Evolutionary conservation across 1,140 invertebrate genomes (phyloP), one percentile per base, ranked within the genome.

Genomic region (Lerema accius): DNA sequence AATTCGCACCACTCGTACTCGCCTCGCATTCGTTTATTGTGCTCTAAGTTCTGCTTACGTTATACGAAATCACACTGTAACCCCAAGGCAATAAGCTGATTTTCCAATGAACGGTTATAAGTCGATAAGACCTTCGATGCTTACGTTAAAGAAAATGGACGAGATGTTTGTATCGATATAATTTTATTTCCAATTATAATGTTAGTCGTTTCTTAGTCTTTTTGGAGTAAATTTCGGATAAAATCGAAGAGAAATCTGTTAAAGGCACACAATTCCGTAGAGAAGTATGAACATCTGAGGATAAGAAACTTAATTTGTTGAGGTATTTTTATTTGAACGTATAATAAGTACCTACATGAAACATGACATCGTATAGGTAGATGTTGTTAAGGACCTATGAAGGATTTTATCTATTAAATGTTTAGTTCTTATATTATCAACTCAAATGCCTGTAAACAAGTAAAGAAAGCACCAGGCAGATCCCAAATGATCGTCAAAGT

Each of bases 131-230:
- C 56, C 11, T 64, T 61, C 59, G 60, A n/a, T 11, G 11, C 49
- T 50, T 51, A 51, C 63, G 60, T 48, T 49, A 59, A 23, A 51
- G 67, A 79, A 84, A 84, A 79, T 77, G 75, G 67, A 65, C 76
- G 77, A 76, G 84, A 82, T 88, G 78, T 80, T 81, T 66, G 74
- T 80, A 82, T 83, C 85, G 85, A 85, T 84, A 85, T 83, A 80
- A 86, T 81, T 81, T 89, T 82, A 80, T 85, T 86, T 86, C 82
- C 85, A 86, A 87, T 86, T 84, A 85, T 78, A 76, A 79, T 76
- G 65, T 65, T 76, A 77, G 61, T 66, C 59, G 61, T 77, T 82
- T 78, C 76, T 76, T 59, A 72, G 58, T 75, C 72, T 73, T 76
- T 68, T 65, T 59, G 35, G 51, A 39, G 60, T 46, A 62, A 66